These are phyloP conservation scores for Zaprionus capensis DNA, from an alignment of 1,140 invertebrate genomes.

Conservation along the genomic window DNA sequence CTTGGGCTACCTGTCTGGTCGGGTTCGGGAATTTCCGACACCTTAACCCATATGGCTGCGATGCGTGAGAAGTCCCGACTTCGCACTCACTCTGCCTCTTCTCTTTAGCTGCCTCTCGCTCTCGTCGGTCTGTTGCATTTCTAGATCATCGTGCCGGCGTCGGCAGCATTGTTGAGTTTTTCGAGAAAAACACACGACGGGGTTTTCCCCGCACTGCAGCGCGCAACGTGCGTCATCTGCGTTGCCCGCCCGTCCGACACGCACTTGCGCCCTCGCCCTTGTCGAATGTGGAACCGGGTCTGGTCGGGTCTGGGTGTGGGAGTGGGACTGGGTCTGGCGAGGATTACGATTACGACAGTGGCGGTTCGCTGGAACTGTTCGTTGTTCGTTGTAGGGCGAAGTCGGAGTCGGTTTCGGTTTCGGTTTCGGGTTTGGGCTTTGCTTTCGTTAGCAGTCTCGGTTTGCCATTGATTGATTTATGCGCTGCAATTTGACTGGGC, in stretches of 20 bases:
- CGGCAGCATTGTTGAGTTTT: conserved; percentile 44
- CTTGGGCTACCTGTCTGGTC: conserved; percentile 41
- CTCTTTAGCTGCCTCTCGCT: not conserved
- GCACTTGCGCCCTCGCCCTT: conserved; percentile 16
- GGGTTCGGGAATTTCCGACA: conserved; percentile 59
- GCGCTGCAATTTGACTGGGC: conserved; percentile 16
- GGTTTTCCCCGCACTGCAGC: conserved; percentile 41
- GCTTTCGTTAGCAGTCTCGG: conserved; percentile 6
- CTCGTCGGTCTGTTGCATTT: conserved; percentile 17
- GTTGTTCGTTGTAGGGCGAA: not conserved
- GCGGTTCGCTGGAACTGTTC: conserved; percentile 21
- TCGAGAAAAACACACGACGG: conserved; percentile 49
- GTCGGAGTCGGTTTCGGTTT: conserved; percentile 12
- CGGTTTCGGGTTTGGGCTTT: not conserved
- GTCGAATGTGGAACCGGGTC: not conserved
- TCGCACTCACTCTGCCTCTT: not conserved
- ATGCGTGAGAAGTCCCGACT: conserved; percentile 44
- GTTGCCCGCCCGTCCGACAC: conserved; percentile 23
- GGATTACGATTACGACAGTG: conserved; percentile 28
- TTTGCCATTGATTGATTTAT: conserved; percentile 64
- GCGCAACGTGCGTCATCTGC: conserved; percentile 59
- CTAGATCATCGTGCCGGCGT: conserved; percentile 46
- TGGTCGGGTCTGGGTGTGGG: not conserved
- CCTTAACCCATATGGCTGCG: conserved; percentile 62
- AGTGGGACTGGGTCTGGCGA: not conserved